phyloP scores from a whole-genome alignment of 2,113 vertebrate genomes.

The Oceanodroma tethys region DNA sequence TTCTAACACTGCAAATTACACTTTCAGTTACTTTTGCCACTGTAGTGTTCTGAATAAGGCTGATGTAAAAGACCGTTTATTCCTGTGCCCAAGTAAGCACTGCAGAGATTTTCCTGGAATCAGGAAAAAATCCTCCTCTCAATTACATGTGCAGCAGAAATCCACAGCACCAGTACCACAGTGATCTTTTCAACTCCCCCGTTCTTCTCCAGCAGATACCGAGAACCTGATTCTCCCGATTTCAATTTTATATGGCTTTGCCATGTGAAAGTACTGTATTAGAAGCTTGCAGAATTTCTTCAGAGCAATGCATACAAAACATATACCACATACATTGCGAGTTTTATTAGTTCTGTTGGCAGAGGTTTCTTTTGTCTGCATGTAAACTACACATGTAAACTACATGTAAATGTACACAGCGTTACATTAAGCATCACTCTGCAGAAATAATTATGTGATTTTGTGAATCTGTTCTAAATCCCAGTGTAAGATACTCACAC shows the following conservation, averaged over 20 bases:
- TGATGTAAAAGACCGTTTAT: neutral
- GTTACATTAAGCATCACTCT: neutral
- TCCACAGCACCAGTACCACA: neutral
- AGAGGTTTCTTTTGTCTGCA: neutral
- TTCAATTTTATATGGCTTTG: neutral
- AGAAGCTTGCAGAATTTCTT: neutral
- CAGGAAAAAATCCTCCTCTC: neutral
- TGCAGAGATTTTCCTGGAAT: neutral
- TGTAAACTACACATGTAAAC: neutral
- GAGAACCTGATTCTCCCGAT: neutral
- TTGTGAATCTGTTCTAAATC: neutral
- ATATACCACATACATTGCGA: rapidly evolving
- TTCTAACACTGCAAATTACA: neutral
- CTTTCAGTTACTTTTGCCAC: neutral
- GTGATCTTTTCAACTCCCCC: neutral
- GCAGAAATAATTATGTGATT: neutral
- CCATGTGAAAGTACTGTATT: neutral
- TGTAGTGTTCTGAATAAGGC: neutral
- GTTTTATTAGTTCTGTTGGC: neutral
- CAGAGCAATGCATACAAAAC: neutral
- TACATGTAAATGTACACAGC: rapidly evolving
- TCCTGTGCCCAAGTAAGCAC: neutral
- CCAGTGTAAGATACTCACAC: neutral
- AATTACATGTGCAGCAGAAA: neutral
- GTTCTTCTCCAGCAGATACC: neutral